Evolutionary conservation across 2,888 invertebrate genomes (phyloP).

Genomic region (Caenorhabditis macrosperma): DNA sequence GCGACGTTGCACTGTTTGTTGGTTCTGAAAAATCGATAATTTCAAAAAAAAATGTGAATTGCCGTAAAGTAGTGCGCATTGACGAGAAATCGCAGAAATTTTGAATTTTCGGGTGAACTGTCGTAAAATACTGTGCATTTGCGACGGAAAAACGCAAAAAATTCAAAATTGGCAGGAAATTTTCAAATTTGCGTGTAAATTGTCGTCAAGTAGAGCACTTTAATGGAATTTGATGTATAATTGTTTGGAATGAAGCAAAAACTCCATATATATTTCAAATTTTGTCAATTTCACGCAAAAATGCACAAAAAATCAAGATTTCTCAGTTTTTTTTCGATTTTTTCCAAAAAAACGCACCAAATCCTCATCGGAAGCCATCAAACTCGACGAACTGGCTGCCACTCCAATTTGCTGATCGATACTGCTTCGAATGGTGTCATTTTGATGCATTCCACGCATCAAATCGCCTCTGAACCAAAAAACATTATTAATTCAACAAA

Average conservation of each 20-base stretch:
- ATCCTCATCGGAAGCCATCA: slow-evolving; percentile 52
- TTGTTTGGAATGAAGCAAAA: no score
- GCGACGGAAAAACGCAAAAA: no score
- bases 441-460: slow-evolving; percentile 66
- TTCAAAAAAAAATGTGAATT: not conserved
- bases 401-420: slow-evolving; percentile 38
- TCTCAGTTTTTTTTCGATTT: not conserved
- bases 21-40: slow-evolving; percentile 33
- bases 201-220: no score
- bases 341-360: slow-evolving; percentile 22
- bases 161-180: no score
- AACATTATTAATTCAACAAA: not conserved
- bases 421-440: slow-evolving; percentile 64
- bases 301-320: not conserved
- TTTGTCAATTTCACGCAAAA: not conserved
- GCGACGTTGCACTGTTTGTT: slow-evolving; percentile 60
- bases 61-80: not conserved
- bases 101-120: no score
- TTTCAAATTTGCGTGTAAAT: no score
- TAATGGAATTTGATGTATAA: no score
- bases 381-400: slow-evolving; percentile 42
- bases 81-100: no score
- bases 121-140: no score
- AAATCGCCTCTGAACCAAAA: slow-evolving; percentile 65
- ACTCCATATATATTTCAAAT: no score